A percentile compares a stretch with the other conserved stretches of the same genome.
These are phyloP conservation scores for Luscinia luscinia DNA, from an alignment of 2,797 vertebrate genomes.

Conservation along the genomic window DNA sequence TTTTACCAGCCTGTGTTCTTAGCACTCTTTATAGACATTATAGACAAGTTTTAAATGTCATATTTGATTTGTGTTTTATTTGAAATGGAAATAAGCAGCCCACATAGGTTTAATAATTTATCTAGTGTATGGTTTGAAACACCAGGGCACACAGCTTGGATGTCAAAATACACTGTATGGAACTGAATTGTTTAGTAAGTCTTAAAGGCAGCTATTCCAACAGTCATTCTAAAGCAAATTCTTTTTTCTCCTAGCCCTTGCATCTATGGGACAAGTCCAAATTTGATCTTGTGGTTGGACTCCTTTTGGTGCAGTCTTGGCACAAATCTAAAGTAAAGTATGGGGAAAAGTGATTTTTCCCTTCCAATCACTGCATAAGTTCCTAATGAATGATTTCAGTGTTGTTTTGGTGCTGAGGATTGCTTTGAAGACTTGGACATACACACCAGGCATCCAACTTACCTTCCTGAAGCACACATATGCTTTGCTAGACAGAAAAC, in stretches of 20 bases:
- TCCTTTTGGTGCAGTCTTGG: background rate
- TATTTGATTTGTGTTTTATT: slow-evolving; percentile 50
- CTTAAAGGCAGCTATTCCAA: background rate
- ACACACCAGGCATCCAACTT: background rate
- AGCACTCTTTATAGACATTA: background rate
- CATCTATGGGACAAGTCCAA: background rate
- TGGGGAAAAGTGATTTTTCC: background rate
- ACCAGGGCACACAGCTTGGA: background rate
- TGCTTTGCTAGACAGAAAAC: background rate
- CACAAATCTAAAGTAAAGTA: background rate
- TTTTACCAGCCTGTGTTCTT: background rate
- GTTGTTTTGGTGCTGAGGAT: background rate
- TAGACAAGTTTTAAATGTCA: slow-evolving; percentile 17
- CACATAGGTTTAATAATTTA: slow-evolving; percentile 44
- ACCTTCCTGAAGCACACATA: background rate
- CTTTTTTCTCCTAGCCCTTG: background rate
- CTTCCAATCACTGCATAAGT: background rate
- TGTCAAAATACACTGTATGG: background rate
- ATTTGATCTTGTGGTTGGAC: background rate
- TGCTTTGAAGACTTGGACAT: background rate
- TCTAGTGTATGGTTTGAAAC: slow-evolving; percentile 24
- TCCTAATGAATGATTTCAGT: background rate
- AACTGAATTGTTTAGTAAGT: background rate
- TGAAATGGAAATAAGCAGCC: slow-evolving; percentile 32
- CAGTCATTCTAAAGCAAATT: background rate